Conservation (phyloP, 2,797 vertebrate species). For the Malurus splendens region DNA sequence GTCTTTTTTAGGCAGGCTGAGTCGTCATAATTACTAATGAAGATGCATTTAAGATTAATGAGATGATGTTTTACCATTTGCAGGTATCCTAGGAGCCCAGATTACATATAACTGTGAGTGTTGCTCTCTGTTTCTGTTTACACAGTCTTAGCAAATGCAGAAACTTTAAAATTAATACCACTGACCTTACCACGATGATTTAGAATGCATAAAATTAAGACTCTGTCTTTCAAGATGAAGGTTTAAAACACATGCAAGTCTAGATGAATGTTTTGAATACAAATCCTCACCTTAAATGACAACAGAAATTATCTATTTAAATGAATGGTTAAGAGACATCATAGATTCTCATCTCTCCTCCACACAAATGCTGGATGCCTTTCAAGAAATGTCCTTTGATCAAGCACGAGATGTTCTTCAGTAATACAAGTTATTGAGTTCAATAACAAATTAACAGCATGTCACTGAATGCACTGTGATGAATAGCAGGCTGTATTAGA, state of each 20-base stretch:
- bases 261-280: neutral
- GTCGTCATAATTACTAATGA: neutral
- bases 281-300: neutral
- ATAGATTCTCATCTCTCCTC: conserved; percentile 15
- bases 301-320: neutral
- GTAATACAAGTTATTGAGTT: neutral
- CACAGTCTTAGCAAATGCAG: neutral
- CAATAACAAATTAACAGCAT: conserved; percentile 3
- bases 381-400: conserved; percentile 39
- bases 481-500: neutral
- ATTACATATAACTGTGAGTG: neutral
- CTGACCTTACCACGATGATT: neutral
- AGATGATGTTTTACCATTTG: neutral
- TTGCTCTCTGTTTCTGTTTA: neutral
- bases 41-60: neutral
- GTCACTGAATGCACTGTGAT: neutral
- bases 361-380: neutral
- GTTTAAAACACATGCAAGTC: neutral
- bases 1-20: neutral
- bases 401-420: conserved; percentile 13
- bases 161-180: neutral
- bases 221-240: neutral
- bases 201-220: neutral
- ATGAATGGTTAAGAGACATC: neutral
- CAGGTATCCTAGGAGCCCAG: neutral